Base-by-base conservation (phyloP, 2,797 vertebrate species). In the Semotilus atromaculatus region DNA sequence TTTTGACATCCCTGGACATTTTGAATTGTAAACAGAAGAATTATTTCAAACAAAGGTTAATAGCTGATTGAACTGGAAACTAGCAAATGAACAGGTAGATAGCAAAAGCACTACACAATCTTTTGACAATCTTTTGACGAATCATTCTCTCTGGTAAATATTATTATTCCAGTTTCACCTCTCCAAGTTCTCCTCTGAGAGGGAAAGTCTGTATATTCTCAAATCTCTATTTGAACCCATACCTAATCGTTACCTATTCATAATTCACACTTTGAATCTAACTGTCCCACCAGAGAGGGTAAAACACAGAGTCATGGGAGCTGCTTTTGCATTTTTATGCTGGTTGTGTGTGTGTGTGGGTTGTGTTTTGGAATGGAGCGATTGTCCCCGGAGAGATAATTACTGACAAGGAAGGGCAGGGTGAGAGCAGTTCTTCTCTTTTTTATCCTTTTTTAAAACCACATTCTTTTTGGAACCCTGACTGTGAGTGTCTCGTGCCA, bases 351-450 rank as follows among this genome's bases (percentile, higher is more conserved):
- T 85, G 81, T 79, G 84, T 71, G 60, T 77, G 77, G 83, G 75
- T 82, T 84, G 74, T 85, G 79, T 79, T 82, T 48, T 53, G 82
- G 75, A 78, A 80, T 78, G 81, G 76, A 80, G 78, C 40, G 70
- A 70, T 21, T 81, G 80, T 90, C 90, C 83, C 90, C 26, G 62
- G 90, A 90, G 90, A 86, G 88, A 88, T 91, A 88, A 91, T 90
- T 91, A 91, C 88, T 89, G 86, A 85, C 87, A 86, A 85, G 76
- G 86, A 89, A 78, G 38, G 62, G 74, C 86, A 89, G 80, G 81
- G 85, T 45, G 40, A 45, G 45, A 82, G 83, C 74, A 86, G 77
- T 88, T 90, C 79, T 85, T 82, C 58, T 82, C 36, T 81, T 34
- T 72, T 74, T 34, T 68, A 82, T 43, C 40, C 53, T 80, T 77